These are phyloP conservation scores for Enteromius viviparus DNA, from an alignment of 2,797 vertebrate species.

Conservation along the genomic window DNA sequence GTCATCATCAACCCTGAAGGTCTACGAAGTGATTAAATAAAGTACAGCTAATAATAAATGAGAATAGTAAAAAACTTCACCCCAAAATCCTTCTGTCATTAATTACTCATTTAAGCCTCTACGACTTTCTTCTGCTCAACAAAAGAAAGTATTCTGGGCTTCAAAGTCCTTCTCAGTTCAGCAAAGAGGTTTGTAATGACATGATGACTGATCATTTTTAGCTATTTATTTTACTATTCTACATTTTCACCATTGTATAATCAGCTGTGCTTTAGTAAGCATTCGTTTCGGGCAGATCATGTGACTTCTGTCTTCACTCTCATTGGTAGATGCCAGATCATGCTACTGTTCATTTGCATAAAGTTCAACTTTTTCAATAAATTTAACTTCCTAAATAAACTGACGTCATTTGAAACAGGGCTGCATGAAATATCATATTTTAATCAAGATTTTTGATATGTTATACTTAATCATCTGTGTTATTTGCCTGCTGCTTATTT, in stretches of 20 bases:
- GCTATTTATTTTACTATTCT: not conserved
- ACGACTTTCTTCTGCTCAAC: not conserved
- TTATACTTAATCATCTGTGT: not conserved
- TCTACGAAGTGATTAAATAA: not conserved
- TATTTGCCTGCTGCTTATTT: not conserved
- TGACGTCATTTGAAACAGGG: not conserved
- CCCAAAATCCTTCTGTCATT: not conserved
- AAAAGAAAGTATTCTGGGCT: not conserved
- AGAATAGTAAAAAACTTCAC: not conserved
- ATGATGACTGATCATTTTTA: not conserved
- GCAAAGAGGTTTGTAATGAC: not conserved
- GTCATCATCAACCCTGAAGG: not conserved
- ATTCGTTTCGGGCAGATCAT: not conserved
- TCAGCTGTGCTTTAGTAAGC: not conserved
- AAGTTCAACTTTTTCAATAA: not conserved
- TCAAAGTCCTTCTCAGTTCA: not conserved
- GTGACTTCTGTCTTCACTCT: not conserved
- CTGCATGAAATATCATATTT: not conserved
- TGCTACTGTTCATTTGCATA: not conserved
- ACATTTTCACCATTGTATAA: not conserved
- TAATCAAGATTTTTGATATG: not conserved
- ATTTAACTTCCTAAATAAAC: not conserved
- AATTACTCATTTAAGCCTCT: not conserved
- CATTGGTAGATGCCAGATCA: not conserved
- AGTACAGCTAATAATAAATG: not conserved